A percentile compares a stretch with the other conserved stretches of the same genome.
Evolutionary conservation across 2,113 vertebrate genomes (phyloP).

Genomic region (Argyrosomus japonicus): DNA sequence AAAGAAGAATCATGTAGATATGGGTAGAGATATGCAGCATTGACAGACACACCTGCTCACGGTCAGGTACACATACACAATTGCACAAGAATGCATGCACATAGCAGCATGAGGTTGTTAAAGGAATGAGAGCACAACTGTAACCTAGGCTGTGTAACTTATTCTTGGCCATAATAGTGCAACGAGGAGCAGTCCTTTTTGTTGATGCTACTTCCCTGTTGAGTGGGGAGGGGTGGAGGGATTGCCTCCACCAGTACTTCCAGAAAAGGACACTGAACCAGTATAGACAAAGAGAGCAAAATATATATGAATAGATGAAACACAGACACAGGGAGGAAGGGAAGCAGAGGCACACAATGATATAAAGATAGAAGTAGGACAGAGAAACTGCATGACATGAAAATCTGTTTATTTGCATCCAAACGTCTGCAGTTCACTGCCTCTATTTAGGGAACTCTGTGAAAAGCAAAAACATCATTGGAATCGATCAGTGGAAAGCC

Average conservation of each 20-base stretch:
- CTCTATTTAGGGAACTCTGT: slow-evolving; percentile 23
- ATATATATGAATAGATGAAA: slow-evolving; percentile 20
- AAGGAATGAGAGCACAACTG: slow-evolving; percentile 11
- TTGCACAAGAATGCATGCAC: slow-evolving; percentile 15
- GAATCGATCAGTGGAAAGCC: slow-evolving; percentile 74
- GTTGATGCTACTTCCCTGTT: slow-evolving; percentile 50
- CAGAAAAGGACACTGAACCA: slow-evolving; percentile 73
- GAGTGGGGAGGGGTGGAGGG: slow-evolving; percentile 10
- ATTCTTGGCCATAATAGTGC: slow-evolving; percentile 60
- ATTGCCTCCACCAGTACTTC: slow-evolving; percentile 56
- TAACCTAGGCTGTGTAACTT: neutral
- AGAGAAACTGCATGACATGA: slow-evolving; percentile 15
- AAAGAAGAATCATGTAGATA: neutral
- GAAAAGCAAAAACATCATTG: slow-evolving; percentile 54
- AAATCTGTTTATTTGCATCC: slow-evolving; percentile 24
- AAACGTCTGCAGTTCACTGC: slow-evolving; percentile 19
- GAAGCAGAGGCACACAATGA: neutral
- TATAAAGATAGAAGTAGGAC: neutral
- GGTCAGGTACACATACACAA: slow-evolving; percentile 11
- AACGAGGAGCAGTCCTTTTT: slow-evolving; percentile 44
- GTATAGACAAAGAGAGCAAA: slow-evolving; percentile 28
- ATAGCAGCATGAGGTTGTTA: neutral
- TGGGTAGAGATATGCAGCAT: neutral
- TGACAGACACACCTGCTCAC: neutral
- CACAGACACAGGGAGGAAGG: neutral